Conservation (phyloP, 2,888 invertebrate species). For the Dolichomitus sp. region DNA sequence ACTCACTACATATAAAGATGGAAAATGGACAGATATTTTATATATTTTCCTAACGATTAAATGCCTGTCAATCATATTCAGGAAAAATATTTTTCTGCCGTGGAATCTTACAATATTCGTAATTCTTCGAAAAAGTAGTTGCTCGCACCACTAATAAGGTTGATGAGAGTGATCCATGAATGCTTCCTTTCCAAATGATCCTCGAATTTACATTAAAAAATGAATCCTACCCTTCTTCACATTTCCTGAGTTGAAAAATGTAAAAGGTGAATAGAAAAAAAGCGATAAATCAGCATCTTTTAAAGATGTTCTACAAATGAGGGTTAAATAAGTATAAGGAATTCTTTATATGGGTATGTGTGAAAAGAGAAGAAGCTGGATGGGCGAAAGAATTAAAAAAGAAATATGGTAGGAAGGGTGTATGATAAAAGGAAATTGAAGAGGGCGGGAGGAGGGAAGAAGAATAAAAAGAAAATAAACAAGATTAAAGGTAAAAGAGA, state of each 20-base stretch:
- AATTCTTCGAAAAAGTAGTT: background rate
- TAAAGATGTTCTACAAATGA: background rate
- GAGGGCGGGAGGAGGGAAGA: background rate
- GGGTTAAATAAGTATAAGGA: background rate
- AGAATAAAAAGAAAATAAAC: conserved; percentile 24
- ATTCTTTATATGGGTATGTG: background rate
- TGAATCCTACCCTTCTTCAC: too few species aligned
- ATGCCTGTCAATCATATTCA: too few species aligned
- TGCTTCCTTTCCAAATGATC: background rate
- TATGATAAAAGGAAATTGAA: conserved; percentile 14
- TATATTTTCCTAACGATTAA: background rate
- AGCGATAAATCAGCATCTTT: too few species aligned
- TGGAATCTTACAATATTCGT: too few species aligned
- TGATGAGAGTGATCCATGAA: background rate
- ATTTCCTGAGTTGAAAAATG: too few species aligned
- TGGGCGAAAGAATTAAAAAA: background rate
- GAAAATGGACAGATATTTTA: background rate
- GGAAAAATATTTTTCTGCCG: too few species aligned
- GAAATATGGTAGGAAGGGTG: background rate
- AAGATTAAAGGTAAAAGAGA: conserved; percentile 15
- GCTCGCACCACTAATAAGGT: too few species aligned
- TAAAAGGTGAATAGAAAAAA: too few species aligned
- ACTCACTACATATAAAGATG: background rate
- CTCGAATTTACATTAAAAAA: background rate
- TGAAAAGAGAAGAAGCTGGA: background rate